A percentile compares a stretch with the other conserved stretches of the same genome.
Conservation (phyloP, 1,140 invertebrate species). For the Drosophila athabasca region DNA sequence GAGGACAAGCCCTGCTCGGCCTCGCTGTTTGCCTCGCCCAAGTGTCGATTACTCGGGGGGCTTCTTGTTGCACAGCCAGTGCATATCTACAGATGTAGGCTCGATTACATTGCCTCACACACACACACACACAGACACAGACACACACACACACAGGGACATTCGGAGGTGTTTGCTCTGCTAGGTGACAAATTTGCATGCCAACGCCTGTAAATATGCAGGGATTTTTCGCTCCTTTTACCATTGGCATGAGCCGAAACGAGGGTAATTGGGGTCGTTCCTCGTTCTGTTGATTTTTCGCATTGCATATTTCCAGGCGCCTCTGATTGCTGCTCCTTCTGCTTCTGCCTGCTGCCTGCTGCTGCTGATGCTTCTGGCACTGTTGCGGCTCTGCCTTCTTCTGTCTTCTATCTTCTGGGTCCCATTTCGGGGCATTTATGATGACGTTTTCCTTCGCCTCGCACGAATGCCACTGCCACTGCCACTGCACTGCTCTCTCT, state of each 20-base stretch:
- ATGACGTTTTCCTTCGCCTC: constrained; percentile 68
- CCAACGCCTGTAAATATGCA: constrained; percentile 79
- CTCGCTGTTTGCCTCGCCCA: constrained; percentile 69
- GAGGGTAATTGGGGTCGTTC: constrained; percentile 80
- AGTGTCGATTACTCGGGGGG: constrained; percentile 73
- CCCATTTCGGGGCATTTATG: constrained; percentile 61
- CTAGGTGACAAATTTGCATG: constrained; percentile 81
- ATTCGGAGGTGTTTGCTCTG: constrained; percentile 62
- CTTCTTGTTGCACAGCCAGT: constrained; percentile 46
- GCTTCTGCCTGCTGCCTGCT: background rate
- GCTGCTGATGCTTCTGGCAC: constrained; percentile 9
- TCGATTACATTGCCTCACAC: constrained; percentile 52
- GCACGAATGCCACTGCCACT: constrained; percentile 61
- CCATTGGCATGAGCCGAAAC: constrained; percentile 57
- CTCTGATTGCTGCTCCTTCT: constrained; percentile 51
- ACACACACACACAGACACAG: constrained; percentile 26
- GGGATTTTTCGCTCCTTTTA: constrained; percentile 55
- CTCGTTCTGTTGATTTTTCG: constrained; percentile 71
- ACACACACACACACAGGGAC: constrained; percentile 11
- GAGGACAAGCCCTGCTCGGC: background rate
- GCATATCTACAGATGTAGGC: constrained; percentile 67
- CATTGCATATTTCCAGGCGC: constrained; percentile 75
- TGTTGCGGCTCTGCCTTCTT: constrained; percentile 36
- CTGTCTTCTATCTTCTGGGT: constrained; percentile 19
- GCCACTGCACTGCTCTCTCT: constrained; percentile 18